Evolutionary conservation across 2,888 invertebrate genomes (phyloP).

Genomic region (Cryptocephalus moraei): DNA sequence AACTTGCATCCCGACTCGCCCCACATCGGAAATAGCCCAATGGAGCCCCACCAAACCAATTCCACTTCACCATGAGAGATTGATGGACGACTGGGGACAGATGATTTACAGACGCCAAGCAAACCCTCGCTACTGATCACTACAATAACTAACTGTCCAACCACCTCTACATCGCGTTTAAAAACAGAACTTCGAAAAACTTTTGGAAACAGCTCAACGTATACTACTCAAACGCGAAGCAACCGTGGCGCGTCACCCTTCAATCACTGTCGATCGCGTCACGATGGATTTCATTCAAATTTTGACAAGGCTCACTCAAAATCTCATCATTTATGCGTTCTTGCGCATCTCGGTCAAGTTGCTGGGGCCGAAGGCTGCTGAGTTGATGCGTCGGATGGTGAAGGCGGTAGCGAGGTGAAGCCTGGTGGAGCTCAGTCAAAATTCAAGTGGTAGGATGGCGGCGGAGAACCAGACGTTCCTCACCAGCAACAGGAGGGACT

Average conservation of each 20-base stretch:
- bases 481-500: slow-evolving; percentile 43
- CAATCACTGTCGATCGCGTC: neutral
- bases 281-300: slow-evolving; percentile 26
- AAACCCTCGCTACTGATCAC: too few species aligned
- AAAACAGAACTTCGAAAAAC: too few species aligned
- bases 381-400: slow-evolving; percentile 5
- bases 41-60: slow-evolving; percentile 26
- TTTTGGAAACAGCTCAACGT: too few species aligned
- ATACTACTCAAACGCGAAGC: too few species aligned
- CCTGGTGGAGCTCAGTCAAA: slow-evolving; percentile 1
- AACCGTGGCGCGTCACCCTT: too few species aligned
- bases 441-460: slow-evolving; percentile 17
- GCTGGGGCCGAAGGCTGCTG: slow-evolving; percentile 10
- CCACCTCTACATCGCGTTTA: too few species aligned
- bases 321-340: slow-evolving; percentile 24
- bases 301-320: slow-evolving; percentile 28
- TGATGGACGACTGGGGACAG: slow-evolving; percentile 23
- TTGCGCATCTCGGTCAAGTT: slow-evolving; percentile 15
- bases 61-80: slow-evolving; percentile 9
- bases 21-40: slow-evolving; percentile 11
- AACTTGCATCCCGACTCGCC: too few species aligned
- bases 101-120: slow-evolving; percentile 18
- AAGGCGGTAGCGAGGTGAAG: slow-evolving; percentile 3
- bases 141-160: too few species aligned
- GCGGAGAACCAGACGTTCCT: slow-evolving; percentile 37